Conservation (phyloP, 2,888 invertebrate species). For the Oeneis ivallda region DNA sequence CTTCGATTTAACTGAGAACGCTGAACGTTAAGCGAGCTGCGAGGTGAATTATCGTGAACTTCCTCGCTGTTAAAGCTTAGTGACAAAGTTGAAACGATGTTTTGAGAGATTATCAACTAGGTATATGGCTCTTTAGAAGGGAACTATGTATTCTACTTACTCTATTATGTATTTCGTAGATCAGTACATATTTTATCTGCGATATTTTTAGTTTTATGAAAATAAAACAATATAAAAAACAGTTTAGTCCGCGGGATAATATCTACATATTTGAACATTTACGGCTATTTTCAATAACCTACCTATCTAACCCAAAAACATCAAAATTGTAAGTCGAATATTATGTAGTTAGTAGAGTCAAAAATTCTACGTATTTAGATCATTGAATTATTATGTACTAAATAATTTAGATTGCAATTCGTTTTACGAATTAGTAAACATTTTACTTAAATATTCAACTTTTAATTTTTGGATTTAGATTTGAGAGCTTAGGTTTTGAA, state of each 20-base stretch:
- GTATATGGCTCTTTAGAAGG: neutral
- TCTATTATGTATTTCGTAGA: neutral
- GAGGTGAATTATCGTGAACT: conserved; percentile 19
- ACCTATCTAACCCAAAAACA: no score
- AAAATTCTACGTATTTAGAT: no score
- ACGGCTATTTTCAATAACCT: neutral
- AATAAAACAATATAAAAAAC: neutral
- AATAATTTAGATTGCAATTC: no score
- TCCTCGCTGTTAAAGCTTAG: conserved; percentile 8
- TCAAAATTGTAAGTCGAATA: no score
- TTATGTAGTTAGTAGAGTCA: no score
- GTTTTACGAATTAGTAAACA: no score
- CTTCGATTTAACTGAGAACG: conserved; percentile 35
- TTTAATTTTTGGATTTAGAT: no score
- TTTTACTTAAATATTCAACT: no score
- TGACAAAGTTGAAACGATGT: conserved; percentile 8
- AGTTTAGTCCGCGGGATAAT: neutral
- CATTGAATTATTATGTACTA: no score
- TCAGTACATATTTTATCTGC: neutral
- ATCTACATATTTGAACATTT: conserved; percentile 4
- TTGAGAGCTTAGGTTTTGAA: no score
- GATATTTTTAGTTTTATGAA: no score
- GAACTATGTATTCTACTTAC: neutral
- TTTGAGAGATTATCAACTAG: neutral
- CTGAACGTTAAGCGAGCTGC: conserved; percentile 37